Evolutionary conservation across 2,888 invertebrate species (phyloP).

Genomic region (Heliconius cydno): DNA sequence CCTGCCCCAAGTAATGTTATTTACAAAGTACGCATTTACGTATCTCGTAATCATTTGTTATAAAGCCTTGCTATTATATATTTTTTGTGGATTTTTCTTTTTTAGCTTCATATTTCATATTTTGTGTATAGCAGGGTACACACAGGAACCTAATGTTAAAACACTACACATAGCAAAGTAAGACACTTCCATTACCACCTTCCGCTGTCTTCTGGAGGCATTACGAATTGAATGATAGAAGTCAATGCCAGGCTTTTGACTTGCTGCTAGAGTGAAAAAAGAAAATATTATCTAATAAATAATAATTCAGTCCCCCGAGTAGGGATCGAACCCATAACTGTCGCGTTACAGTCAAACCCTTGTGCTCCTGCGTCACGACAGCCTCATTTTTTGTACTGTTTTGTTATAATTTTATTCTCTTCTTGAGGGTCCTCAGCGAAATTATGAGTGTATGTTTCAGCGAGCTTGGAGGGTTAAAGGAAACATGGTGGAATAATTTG

Average conservation of each 20-base stretch:
- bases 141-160: background rate
- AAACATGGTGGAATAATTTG: constrained; percentile 17
- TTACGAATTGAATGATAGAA: no score
- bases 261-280: no score
- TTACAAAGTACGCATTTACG: constrained; percentile 27
- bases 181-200: no score
- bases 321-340: no score
- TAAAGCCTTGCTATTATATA: background rate
- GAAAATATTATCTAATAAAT: no score
- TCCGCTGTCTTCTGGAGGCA: no score
- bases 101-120: background rate
- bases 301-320: no score
- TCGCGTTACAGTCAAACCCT: no score
- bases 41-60: constrained; percentile 8
- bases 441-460: constrained; percentile 2
- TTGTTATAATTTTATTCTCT: constrained; percentile 18
- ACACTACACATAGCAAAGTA: background rate
- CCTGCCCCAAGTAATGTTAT: constrained; percentile 22
- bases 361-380: no score
- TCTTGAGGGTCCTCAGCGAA: constrained; percentile 10
- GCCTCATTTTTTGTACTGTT: background rate
- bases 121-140: background rate
- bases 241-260: no score
- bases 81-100: background rate
- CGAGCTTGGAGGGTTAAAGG: background rate